Evolutionary conservation across 2,888 invertebrate species (phyloP), one percentile per base, ranked within the genome.

Genomic region (Noctua fimbriata): DNA sequence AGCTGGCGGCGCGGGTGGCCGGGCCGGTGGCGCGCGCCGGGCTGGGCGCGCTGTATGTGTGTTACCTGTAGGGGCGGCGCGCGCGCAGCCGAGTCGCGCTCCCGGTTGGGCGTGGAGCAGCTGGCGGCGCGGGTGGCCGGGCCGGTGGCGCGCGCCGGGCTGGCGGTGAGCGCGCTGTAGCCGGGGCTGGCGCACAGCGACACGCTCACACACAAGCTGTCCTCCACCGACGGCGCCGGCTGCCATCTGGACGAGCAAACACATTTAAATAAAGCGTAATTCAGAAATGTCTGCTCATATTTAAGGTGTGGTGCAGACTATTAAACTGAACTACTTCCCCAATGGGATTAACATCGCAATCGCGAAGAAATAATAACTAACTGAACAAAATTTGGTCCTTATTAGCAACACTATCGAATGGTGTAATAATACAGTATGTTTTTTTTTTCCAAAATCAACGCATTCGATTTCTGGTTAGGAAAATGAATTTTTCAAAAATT

Each of bases 81-180:
- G 2, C 66, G 65, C 1, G 65, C 67, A 65, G 66, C 47, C 4
- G 21, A 82, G 6, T 92, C 92, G 14, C 87, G 77, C 3, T 92
- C 91, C 77, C 88, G 90, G 71, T 91, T 91, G 60, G 96, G 95
- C 63, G 96, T 96, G 87, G 95, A 95, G 85, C 92, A 93, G 2
- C 90, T 82, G 1, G 86, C 77, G 21, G 81, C 76, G 18, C n/a
- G 76, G 3, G 28, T 10, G 52, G 65, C 44, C 0, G 44, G 12
- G 2, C 47, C 4, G 16, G 14, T 0, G 0, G 63, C 58, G 16
- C 18, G 41, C 66, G 32, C n/a, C 3, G 66, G 66, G 16, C 41
- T 67, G 41, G 66, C 16, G 1, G 16, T 18, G 41, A 21, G 0
- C 28, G 63, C 14, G n/a, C 66, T 24, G 58, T 12, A 55, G 24